A percentile compares a stretch with the other conserved stretches of the same genome.
Conservation (phyloP, 2,113 vertebrate genomes). For the Anoura caudifer region DNA sequence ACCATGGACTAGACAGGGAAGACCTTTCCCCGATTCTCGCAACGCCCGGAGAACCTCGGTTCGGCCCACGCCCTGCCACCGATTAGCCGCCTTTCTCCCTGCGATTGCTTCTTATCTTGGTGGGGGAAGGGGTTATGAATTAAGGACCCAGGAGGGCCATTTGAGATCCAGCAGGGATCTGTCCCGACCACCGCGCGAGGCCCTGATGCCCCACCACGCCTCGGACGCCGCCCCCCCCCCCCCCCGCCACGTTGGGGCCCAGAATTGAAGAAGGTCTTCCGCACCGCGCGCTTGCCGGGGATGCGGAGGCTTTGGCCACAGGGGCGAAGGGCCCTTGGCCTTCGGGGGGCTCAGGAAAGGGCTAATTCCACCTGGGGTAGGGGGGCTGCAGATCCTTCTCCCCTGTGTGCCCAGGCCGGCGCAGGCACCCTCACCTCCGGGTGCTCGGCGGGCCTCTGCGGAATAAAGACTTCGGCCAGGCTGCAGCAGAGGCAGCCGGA, state of each 20-base stretch:
- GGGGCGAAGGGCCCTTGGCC: background rate
- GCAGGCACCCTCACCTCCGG: background rate
- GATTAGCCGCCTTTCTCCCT: background rate
- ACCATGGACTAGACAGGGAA: background rate
- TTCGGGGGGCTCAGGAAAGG: background rate
- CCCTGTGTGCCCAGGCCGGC: background rate
- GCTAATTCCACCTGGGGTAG: background rate
- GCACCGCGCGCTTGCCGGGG: background rate
- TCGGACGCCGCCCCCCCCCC: background rate
- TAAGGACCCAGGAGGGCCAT: background rate
- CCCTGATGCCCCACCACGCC: background rate
- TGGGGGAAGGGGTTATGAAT: background rate
- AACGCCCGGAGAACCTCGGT: background rate
- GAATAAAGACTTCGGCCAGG: constrained; percentile 34
- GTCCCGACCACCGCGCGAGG: background rate
- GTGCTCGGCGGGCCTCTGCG: background rate
- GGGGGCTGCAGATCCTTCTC: background rate
- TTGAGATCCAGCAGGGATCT: background rate
- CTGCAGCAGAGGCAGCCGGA: background rate
- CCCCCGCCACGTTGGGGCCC: background rate
- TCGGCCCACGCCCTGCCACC: background rate
- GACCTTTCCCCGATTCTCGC: background rate
- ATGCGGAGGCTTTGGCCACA: background rate
- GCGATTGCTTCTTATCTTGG: background rate
- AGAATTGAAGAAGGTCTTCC: background rate